Base-by-base conservation (phyloP, 2,888 invertebrate species). In the Anodontia alba region DNA sequence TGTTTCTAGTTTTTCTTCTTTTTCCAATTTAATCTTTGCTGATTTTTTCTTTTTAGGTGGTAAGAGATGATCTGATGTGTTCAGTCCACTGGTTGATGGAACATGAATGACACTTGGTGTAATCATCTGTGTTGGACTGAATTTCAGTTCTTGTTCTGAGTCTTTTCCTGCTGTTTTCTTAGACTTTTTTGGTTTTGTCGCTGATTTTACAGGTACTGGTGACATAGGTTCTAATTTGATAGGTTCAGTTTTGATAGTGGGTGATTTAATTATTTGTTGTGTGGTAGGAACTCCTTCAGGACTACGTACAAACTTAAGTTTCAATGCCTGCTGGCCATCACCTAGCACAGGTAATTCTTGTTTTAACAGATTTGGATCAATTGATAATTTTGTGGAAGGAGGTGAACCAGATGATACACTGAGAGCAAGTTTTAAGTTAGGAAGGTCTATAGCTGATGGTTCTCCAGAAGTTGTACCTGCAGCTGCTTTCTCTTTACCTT, bases 11-110 rank as follows among this genome's bases (percentile, higher is more conserved):
- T 49, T 72, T 36, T 17, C 74, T 7, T 10, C 33, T 10, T 77
- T 72, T 31, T 84, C 88, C 42, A 80, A 46, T 49, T 81, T 88
- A 8, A 76, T 73, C 46, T 87, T 96, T 66, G 96, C 95, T 0
- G 96, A 94, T 84, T 96, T 96, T 90, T 97, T 97, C 93, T 97
- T 97, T 78, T 96, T 96, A 42, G 96, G 96, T 90, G 97, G 97
- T 26, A 70, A 67, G 46, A 36, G 38, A 12, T 77, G 81, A 38
- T 70, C 51, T 36, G 77, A 80, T 0, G 75, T 67, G 7, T 73
- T 77, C 1, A 77, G 51, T n/a, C 76, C 80, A 42, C 78, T 68
- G 42, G 72, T 79, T 74, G 80, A 77, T 3, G 81, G 43, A 15
- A 83, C 83, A 79, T 81, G 81, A 26, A 86, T 78, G 8, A 83